Base-by-base conservation (phyloP, 2,797 vertebrate genomes). In the Steatocranus sp. region DNA sequence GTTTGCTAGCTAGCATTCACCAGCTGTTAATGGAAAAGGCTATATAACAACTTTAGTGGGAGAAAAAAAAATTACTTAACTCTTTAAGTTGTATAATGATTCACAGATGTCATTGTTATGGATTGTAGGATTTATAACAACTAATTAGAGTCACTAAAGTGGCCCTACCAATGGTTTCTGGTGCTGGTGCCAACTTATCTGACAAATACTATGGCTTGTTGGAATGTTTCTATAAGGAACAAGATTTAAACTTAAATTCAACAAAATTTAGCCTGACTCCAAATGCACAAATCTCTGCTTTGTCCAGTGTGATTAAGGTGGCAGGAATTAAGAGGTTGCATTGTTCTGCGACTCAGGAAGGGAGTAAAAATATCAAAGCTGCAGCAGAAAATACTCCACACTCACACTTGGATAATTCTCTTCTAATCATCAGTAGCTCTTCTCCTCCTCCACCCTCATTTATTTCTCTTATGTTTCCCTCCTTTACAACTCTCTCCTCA, bases 371-470 rank as follows among this genome's bases (percentile, higher is more conserved):
- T 15, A 27, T 66, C 25, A 8, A 25, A 27, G 34, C 25, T 9
- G 27, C 7, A 18, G 34, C 46, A 48, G 11, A 53, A 74, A 48
- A 48, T 56, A 74, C 85, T 92, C 83, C 68, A 66, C 86, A 49
- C 93, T 93, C 94, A 93, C 94, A 95, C 93, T 93, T 91, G 93
- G 91, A 90, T 93, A 95, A 95, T 95, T 94, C 92, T 89, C 90
- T 51, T 90, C 92, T 95, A 94, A 95, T 95, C 91, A 93, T 93
- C 91, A 93, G 87, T 48, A 77, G 89, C 84, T 90, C 88, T 86
- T 86, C 86, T 86, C 79, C 84, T 88, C 84, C 83, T 79, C 83
- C 87, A 54, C 83, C 90, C 92, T 93, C 91, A 91, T 94, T 93
- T 93, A 92, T 87, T 90, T 68, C 74, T 84, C 87, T 86, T 84